Evolutionary conservation across 2,797 vertebrate genomes (phyloP), one percentile per base, ranked within the genome.

Genomic region (Aselliscus stoliczkanus): DNA sequence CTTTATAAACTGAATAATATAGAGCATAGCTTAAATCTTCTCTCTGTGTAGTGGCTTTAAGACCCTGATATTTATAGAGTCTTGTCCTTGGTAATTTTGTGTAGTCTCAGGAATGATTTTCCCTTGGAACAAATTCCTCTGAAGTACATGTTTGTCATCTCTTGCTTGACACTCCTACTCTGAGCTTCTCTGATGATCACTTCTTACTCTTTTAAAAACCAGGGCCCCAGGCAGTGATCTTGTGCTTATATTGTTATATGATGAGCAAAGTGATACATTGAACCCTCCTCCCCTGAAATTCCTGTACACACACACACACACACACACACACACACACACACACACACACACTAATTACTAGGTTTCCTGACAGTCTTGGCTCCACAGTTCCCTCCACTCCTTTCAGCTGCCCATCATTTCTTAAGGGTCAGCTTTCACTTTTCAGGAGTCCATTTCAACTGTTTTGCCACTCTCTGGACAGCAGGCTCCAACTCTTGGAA

Each of bases 301-400:
- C 1, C 3, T 50, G 8, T 4, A 34, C 17, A 9, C 1, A n/a
- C 2, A 29, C 21, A 27, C n/a, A 69, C 20, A 27, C 9, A 50
- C 20, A 54, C 18, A 39, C 14, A 39, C 8, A 42, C 34, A 37
- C 11, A 65, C 29, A 31, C 34, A 13, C 17, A 58, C 4, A 29
- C 5, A 58, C 56, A 81, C 39, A 47, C 25, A 42, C n/a, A 76
- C 1, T 34, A 18, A 14, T 29, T 47, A 20, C 8, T 14, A 58
- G 5, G 3, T 75, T 81, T 73, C 11, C 12, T 70, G 44, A 39
- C 17, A n/a, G 23, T 3, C 9, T 52, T 54, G 87, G 52, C 27
- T 73, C 12, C 34, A 31, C 2, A 21, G 8, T 8, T 65, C 10
- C 12, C 11, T 76, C 2, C 14, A 9, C 5, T 72, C 7, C 9